Percentiles rank a stretch among this genome's conserved stretches.
Conservation (phyloP, 2,113 vertebrate genomes). For the Hystrix brachyura region DNA sequence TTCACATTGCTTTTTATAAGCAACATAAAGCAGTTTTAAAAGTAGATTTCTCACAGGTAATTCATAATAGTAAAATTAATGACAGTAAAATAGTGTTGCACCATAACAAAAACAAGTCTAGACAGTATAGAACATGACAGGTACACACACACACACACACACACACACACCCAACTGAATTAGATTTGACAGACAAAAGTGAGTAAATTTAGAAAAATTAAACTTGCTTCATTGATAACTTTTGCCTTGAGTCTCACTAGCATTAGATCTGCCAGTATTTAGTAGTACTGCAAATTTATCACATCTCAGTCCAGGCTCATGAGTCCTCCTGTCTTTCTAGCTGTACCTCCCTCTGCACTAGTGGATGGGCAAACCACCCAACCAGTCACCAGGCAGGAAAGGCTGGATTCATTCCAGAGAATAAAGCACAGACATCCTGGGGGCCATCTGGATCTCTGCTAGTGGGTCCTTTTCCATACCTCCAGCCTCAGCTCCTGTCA, state of each 20-base stretch:
- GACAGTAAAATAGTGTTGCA: not conserved
- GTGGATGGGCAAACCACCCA: not conserved
- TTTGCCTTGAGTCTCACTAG: not conserved
- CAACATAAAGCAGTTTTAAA: not conserved
- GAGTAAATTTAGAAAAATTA: conserved; percentile 34
- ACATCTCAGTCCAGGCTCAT: not conserved
- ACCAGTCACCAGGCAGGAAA: not conserved
- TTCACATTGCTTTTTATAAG: conserved; percentile 27
- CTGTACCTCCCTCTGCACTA: not conserved
- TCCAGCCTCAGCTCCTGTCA: not conserved
- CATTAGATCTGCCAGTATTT: not conserved
- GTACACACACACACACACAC: not conserved
- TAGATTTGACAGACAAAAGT: conserved; percentile 24
- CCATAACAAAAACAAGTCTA: conserved; percentile 18
- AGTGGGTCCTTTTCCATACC: not conserved
- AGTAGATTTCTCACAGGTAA: not conserved
- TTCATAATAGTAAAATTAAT: not conserved
- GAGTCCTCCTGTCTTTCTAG: not conserved
- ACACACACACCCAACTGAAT: conserved; percentile 11
- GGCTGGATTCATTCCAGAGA: conserved; percentile 27
- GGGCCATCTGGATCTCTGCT: not conserved
- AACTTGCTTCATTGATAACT: not conserved
- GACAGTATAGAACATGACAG: not conserved
- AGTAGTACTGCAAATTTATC: not conserved
- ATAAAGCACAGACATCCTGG: not conserved